Conservation (phyloP, 1,140 invertebrate genomes). For the Prorops nasuta region DNA sequence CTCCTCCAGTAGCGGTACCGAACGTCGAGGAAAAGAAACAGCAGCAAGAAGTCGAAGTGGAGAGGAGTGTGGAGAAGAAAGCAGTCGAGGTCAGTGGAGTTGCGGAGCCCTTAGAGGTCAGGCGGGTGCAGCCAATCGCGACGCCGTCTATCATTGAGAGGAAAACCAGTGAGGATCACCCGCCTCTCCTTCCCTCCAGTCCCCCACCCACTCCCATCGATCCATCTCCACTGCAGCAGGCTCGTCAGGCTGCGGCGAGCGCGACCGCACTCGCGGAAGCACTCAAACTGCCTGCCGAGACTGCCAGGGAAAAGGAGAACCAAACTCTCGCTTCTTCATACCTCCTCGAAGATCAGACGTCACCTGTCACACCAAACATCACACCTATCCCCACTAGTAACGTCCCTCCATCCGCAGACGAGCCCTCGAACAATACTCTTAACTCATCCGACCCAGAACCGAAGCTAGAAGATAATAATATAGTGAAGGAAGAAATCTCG, state of each 20-base stretch:
- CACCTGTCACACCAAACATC: constrained; percentile 6
- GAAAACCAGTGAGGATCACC: constrained; percentile 55
- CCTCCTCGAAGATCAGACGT: constrained; percentile 2
- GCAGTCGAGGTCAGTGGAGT: constrained; percentile 53
- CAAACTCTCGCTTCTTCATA: background rate
- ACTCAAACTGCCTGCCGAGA: constrained; percentile 41
- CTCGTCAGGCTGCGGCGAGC: constrained; percentile 46
- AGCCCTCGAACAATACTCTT: constrained; percentile 7
- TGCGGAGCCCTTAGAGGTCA: constrained; percentile 24
- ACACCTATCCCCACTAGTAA: constrained; percentile 2
- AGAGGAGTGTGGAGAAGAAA: constrained; percentile 39
- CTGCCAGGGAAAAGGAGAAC: constrained; percentile 17
- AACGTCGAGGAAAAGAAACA: constrained; percentile 36
- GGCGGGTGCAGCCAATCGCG: constrained; percentile 30
- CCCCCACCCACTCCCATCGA: constrained; percentile 54
- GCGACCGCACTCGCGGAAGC: constrained; percentile 43
- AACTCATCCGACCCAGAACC: background rate
- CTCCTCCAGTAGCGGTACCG: constrained; percentile 32
- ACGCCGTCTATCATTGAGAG: constrained; percentile 55
- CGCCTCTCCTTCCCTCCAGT: constrained; percentile 48
- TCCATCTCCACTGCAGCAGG: constrained; percentile 50
- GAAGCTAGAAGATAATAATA: background rate
- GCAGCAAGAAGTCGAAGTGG: too few species aligned
- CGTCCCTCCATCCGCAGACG: constrained; percentile 9
- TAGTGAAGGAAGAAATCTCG: background rate